Base-by-base conservation (phyloP, 2,113 vertebrate genomes). In the Austrofundulus limnaeus region DNA sequence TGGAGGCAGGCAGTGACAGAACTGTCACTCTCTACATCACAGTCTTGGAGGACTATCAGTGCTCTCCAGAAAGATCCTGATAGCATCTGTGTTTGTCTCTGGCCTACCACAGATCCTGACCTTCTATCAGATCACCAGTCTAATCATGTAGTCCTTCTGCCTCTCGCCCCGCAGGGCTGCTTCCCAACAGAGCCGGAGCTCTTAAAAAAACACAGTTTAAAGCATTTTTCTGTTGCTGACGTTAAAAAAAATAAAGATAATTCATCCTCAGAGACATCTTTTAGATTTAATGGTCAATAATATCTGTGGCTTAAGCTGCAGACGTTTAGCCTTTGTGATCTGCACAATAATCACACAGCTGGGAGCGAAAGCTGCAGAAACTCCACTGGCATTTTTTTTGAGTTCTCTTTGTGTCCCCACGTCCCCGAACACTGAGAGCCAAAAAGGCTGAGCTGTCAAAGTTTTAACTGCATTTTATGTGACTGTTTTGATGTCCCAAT, bases 51-150 rank as follows among this genome's bases (percentile, higher is more conserved):
- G 75, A 66, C 79, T 86, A 87, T 90, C 85, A 31, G 66, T 21
- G 42, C 71, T 76, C 70, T 87, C 67, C 82, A 86, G 77, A 71
- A 83, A 61, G 42, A 55, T 50, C 21, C 64, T 37, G 88, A 88
- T 89, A 87, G 65, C 77, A 88, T 89, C 88, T 57, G 75, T 82
- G 86, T 83, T 75, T 15, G 20, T 75, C 55, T 75, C 53, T 45
- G 42, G 74, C 70, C 84, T 75, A 80, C 61, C 78, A 64, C 76
- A 59, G 73, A 77, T 42, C 62, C 75, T 67, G 78, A 83, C 78
- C 77, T 72, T 77, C 70, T 79, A 84, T 83, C 87, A 82, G 84
- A 82, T 86, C 78, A 58, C 45, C 62, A 38, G 72, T 41, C 73
- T 82, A 64, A 82, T 87, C 77, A 84, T 56, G 64, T 57, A 66